A percentile compares a stretch with the other conserved stretches of the same genome.
Conservation (phyloP, 2,113 vertebrate species). For the Chaenogobius annularis region DNA sequence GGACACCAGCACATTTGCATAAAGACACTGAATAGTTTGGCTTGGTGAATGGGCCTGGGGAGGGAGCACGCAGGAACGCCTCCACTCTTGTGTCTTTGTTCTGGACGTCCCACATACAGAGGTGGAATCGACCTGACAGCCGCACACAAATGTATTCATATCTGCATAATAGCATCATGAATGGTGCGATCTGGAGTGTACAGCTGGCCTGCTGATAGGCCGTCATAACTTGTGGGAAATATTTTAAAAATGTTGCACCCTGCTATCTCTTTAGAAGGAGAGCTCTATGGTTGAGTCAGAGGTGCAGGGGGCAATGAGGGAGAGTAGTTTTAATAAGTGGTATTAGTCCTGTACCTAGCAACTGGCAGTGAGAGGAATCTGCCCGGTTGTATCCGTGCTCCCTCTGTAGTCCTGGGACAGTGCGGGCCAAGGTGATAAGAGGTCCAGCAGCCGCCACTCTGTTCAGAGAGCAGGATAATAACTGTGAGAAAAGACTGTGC, state of each 20-base stretch:
- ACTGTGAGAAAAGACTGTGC: slow-evolving; percentile 2
- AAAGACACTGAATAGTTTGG: slow-evolving; percentile 56
- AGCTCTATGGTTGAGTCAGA: slow-evolving; percentile 39
- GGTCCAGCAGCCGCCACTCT: slow-evolving; percentile 1
- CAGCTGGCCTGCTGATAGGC: slow-evolving; percentile 66
- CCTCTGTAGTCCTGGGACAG: slow-evolving; percentile 47
- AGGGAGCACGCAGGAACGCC: slow-evolving; percentile 38
- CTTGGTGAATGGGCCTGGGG: slow-evolving; percentile 34
- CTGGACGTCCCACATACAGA: slow-evolving; percentile 55
- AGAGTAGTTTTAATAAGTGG: slow-evolving; percentile 60
- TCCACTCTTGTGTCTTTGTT: slow-evolving; percentile 49
- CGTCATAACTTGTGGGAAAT: slow-evolving; percentile 67
- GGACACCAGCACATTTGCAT: slow-evolving; percentile 47
- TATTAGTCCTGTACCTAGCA: slow-evolving; percentile 69
- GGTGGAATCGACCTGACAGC: slow-evolving; percentile 61
- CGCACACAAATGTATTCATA: slow-evolving; percentile 74
- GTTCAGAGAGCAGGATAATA: slow-evolving; percentile 5
- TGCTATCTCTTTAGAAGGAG: slow-evolving; percentile 41
- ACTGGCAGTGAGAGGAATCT: slow-evolving; percentile 67
- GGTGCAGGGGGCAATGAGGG: slow-evolving; percentile 47
- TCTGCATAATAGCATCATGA: slow-evolving; percentile 64
- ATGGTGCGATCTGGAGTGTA: slow-evolving; percentile 47
- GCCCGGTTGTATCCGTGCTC: slow-evolving; percentile 54
- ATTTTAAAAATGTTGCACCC: slow-evolving; percentile 68
- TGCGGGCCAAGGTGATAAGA: slow-evolving; percentile 34